Evolutionary conservation across 2,797 vertebrate species (phyloP).

Genomic region (Capromys pilorides): DNA sequence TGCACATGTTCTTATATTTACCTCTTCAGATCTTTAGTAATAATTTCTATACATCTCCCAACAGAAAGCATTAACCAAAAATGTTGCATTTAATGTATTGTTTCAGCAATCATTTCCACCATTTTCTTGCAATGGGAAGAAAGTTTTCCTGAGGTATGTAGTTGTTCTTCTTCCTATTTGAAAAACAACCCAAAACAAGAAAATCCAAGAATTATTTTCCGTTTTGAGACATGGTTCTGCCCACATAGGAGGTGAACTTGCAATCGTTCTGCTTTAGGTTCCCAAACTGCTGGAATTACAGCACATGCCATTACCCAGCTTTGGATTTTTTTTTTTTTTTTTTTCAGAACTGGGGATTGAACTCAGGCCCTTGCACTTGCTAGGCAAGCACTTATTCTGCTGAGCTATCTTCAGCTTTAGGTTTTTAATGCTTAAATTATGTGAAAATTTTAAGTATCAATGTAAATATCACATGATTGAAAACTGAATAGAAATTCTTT

Average conservation of each 20-base stretch:
- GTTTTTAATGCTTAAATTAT: not conserved
- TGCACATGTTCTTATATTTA: not conserved
- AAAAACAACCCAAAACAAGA: not conserved
- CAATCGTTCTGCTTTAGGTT: not conserved
- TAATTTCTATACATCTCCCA: not conserved
- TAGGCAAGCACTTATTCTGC: too few species aligned
- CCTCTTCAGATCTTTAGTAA: not conserved
- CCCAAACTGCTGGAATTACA: not conserved
- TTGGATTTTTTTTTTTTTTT: too few species aligned
- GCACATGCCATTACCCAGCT: not conserved
- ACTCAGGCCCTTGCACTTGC: too few species aligned
- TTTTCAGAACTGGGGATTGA: too few species aligned
- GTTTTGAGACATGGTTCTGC: not conserved
- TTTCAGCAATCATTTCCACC: not conserved
- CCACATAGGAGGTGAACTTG: not conserved
- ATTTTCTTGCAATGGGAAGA: not conserved
- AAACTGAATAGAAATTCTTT: not conserved
- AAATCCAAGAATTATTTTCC: not conserved
- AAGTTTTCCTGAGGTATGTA: not conserved
- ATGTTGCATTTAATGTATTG: fast-evolving
- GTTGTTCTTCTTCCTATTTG: not conserved
- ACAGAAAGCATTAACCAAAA: not conserved
- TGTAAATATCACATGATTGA: not conserved
- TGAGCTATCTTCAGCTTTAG: too few species aligned
- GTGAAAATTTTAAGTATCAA: not conserved